Evolutionary conservation across 2,888 invertebrate genomes (phyloP).

Genomic region (Alitta virens): DNA sequence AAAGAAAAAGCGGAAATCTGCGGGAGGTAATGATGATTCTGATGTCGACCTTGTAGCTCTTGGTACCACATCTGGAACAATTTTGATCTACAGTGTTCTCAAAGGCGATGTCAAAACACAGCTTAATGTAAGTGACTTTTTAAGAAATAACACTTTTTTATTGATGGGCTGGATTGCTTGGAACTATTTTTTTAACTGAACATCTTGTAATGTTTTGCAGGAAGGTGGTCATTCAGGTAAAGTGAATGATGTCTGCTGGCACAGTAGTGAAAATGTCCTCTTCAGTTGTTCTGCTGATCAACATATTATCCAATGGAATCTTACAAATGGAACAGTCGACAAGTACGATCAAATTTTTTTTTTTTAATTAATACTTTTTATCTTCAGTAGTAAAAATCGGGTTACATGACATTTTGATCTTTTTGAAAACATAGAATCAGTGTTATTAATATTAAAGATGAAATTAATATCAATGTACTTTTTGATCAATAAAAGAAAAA

Average conservation of each 20-base stretch:
- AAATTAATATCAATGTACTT: too few relatives aligned
- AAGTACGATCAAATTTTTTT: too few relatives aligned
- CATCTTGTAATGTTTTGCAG: conserved; percentile 54
- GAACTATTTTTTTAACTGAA: too few relatives aligned
- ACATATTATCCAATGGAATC: conserved; percentile 56
- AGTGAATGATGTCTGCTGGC: conserved; percentile 66
- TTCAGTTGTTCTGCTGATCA: conserved; percentile 65
- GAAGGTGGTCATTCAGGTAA: conserved; percentile 61
- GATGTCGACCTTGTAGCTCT: conserved; percentile 64
- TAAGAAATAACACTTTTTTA: too few relatives aligned
- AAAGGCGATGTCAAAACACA: conserved; percentile 66
- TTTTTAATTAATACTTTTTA: too few relatives aligned
- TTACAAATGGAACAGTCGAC: conserved; percentile 17
- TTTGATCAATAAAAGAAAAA: too few relatives aligned
- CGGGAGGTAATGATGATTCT: conserved; percentile 16
- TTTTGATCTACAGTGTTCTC: conserved; percentile 71
- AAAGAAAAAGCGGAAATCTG: conserved; percentile 43
- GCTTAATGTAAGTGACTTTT: conserved; percentile 27
- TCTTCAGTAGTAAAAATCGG: too few relatives aligned
- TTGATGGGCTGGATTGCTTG: too few relatives aligned
- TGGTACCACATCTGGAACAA: conserved; percentile 71
- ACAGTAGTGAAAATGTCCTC: conserved; percentile 57
- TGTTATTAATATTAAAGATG: too few relatives aligned
- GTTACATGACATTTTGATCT: too few relatives aligned
- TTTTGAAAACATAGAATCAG: too few relatives aligned